Evolutionary conservation across 1,140 invertebrate genomes (phyloP), one percentile per base, ranked within the genome.

Genomic region (Drosophila watanabei): DNA sequence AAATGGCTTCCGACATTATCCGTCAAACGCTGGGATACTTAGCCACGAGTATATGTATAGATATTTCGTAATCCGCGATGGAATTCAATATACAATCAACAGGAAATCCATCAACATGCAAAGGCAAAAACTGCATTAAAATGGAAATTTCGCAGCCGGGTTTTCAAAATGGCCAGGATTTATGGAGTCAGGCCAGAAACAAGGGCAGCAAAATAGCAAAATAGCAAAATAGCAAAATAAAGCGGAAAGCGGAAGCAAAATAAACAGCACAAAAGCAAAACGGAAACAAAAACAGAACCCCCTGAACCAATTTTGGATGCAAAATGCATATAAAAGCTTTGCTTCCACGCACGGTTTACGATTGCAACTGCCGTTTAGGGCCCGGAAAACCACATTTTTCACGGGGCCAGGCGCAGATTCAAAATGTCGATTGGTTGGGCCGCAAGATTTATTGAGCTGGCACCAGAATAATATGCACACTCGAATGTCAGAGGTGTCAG

Each of bases 201-300:
- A 35, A 49, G 57, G 48, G 28, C 33, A 28, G 62, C 24, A 39
- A 49, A 39, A 49, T 9, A 24, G 32, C 18, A 24, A 63, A 51
- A 52, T 39, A 28, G 62, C 24, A 39, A 49, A 39, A 49, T 9
- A 24, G 32, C 18, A 24, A 63, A 51, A 52, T 39, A 28, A 48
- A 73, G 46, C 52, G 51, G 30, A 65, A 75, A 51, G 24, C 72
- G 72, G 71, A 76, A 76, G 61, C 60, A 57, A 57, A 76, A 76
- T 76, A 59, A 68, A 77, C 73, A 68, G 54, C 33, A 20, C 28
- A 30, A 51, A 39, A 54, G 69, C 69, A 32, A 32, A 68, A 20
- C 73, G 75, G 75, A 77, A 77, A 54, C 62, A 48, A 56, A 78
- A 77, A 48, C 61, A 68, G 72, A 76, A 66, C 14, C 58, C 41